Conservation (phyloP, 2,797 vertebrate species). For the Molossus alvarezi region DNA sequence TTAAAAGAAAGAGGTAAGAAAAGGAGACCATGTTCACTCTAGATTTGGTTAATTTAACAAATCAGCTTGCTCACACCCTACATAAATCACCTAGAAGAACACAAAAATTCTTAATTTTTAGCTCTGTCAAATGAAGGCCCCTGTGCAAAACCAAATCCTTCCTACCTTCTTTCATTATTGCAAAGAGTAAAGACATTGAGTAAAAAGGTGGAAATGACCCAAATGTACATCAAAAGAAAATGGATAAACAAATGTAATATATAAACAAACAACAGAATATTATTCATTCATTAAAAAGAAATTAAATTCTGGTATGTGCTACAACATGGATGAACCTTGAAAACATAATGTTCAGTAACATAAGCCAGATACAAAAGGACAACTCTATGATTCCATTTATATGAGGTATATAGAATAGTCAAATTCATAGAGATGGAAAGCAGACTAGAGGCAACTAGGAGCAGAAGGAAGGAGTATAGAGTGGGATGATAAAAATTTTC, state of each 20-base stretch:
- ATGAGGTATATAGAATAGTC: not conserved
- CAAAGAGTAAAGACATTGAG: not conserved
- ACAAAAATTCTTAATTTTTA: not conserved
- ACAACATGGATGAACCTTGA: not conserved
- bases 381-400: not conserved
- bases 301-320: not conserved
- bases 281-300: not conserved
- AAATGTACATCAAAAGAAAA: not conserved
- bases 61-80: not conserved
- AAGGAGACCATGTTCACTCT: not conserved
- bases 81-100: not conserved
- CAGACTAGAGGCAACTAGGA: not conserved
- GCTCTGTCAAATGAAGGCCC: not conserved
- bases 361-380: slow-evolving; percentile 22
- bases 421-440: slow-evolving; percentile 6
- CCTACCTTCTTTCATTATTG: not conserved
- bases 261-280: not conserved
- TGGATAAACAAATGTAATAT: not conserved
- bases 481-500: not conserved
- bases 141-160: not conserved
- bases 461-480: not conserved
- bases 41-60: not conserved
- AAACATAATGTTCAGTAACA: not conserved
- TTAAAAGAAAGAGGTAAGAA: not conserved
- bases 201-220: not conserved